Percentiles rank a stretch among this genome's conserved stretches.
phyloP scores from a whole-genome alignment of 1,140 invertebrate species.

The Pachyrhynchus sulphureomaculatus region DNA sequence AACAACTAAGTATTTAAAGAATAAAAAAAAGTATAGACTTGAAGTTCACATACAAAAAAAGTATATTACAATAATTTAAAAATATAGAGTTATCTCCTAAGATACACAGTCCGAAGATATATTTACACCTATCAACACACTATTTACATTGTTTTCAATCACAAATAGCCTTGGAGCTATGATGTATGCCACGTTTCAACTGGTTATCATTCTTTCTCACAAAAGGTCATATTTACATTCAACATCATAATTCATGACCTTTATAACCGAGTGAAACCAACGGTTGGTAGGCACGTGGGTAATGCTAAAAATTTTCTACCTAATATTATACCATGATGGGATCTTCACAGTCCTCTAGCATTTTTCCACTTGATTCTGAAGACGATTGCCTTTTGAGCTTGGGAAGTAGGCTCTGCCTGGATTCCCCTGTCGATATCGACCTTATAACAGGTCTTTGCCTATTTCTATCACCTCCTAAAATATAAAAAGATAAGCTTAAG shows the following conservation, averaged over 20 bases:
- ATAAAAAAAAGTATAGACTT: not conserved
- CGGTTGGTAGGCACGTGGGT: not conserved
- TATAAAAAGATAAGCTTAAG: not conserved
- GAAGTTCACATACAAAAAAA: constrained; percentile 17
- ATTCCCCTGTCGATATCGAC: constrained; percentile 45
- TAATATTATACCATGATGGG: constrained; percentile 49
- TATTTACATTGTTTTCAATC: constrained; percentile 19
- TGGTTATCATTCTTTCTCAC: not conserved
- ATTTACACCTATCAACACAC: constrained; percentile 13
- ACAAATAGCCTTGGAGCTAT: constrained; percentile 13
- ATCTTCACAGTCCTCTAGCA: constrained; percentile 49
- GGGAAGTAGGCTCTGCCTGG: constrained; percentile 25
- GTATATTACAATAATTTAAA: constrained; percentile 29
- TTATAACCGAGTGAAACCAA: not conserved
- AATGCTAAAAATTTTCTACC: too few relatives aligned
- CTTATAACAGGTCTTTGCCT: constrained; percentile 42
- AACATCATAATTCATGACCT: not conserved
- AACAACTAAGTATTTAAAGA: constrained; percentile 4
- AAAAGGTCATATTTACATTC: not conserved
- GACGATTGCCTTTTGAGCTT: constrained; percentile 49
- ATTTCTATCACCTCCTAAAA: constrained; percentile 33
- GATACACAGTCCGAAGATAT: constrained; percentile 11
- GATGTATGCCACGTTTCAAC: not conserved
- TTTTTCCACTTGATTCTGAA: constrained; percentile 43
- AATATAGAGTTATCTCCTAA: constrained; percentile 15